phyloP scores from a whole-genome alignment of 2,113 vertebrate species.

The Gnathonemus echidnorhynchus region DNA sequence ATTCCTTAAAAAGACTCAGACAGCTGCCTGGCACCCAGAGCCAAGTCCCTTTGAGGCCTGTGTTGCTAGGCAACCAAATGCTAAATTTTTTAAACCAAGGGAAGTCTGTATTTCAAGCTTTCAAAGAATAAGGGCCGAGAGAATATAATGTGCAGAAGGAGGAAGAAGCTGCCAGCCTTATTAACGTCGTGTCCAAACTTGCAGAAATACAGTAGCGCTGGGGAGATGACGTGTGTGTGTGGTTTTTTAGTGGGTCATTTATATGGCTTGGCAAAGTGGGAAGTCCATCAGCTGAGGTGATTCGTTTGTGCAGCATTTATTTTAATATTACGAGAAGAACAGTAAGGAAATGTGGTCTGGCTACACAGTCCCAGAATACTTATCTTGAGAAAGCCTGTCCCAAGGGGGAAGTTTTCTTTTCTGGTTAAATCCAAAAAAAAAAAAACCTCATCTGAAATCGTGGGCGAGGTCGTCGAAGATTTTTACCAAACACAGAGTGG shows the following conservation, averaged over 20 bases:
- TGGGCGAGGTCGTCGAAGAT: neutral
- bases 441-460: neutral
- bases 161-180: constrained; percentile 42
- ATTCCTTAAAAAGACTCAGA: constrained; percentile 56
- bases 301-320: neutral
- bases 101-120: constrained; percentile 52
- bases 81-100: constrained; percentile 61
- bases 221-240: constrained; percentile 31
- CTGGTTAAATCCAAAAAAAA: neutral
- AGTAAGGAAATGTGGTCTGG: neutral
- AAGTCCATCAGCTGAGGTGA: neutral
- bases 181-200: constrained; percentile 27
- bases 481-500: neutral
- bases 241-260: constrained; percentile 19
- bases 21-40: constrained; percentile 43
- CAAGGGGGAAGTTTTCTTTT: neutral
- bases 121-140: constrained; percentile 39
- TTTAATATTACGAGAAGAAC: neutral
- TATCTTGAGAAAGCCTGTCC: neutral
- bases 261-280: neutral
- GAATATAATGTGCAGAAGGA: constrained; percentile 32
- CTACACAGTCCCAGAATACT: neutral
- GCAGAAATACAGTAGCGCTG: constrained; percentile 45
- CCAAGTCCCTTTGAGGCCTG: constrained; percentile 44
- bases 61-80: constrained; percentile 70